A percentile compares a stretch with the other conserved stretches of the same genome.
Evolutionary conservation across 2,888 invertebrate species (phyloP).

Genomic region (Bembecia ichneumoniformis): DNA sequence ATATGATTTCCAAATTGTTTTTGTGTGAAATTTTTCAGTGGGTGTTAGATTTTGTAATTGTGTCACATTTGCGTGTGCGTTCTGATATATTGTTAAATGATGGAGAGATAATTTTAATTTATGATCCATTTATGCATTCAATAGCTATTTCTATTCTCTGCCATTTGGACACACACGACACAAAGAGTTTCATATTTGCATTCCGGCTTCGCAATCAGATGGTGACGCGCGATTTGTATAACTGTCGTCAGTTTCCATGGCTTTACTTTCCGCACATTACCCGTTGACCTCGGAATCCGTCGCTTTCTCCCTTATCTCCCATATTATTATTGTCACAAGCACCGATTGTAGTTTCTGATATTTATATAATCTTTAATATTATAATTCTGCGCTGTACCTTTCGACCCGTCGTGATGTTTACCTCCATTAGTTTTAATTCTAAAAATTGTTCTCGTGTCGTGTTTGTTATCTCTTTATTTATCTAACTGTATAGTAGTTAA

Average conservation of each 20-base stretch:
- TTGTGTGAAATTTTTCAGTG: no score
- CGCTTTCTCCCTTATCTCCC: constrained; percentile 24
- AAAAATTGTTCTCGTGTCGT: not conserved
- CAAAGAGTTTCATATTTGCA: constrained; percentile 8
- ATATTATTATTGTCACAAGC: constrained; percentile 9
- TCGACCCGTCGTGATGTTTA: constrained; percentile 22
- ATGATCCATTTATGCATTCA: constrained; percentile 4
- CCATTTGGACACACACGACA: not conserved
- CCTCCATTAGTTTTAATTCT: constrained; percentile 17
- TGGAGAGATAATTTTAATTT: not conserved
- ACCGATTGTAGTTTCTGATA: constrained; percentile 2
- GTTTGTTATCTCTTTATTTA: no score
- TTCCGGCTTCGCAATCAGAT: constrained; percentile 25
- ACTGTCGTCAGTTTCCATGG: constrained; percentile 21
- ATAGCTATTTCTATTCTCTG: constrained; percentile 8
- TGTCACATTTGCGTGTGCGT: not conserved
- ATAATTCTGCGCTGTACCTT: constrained; percentile 22
- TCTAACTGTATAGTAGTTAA: no score
- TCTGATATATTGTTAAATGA: not conserved
- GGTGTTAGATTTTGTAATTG: not conserved
- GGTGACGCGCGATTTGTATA: constrained; percentile 25
- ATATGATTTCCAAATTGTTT: no score
- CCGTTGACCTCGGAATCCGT: constrained; percentile 25
- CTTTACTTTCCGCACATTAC: constrained; percentile 30
- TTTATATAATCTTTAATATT: constrained; percentile 15